Evolutionary conservation across 2,888 invertebrate genomes (phyloP), one percentile per base, ranked within the genome.

Genomic region (Drosophila rubida): DNA sequence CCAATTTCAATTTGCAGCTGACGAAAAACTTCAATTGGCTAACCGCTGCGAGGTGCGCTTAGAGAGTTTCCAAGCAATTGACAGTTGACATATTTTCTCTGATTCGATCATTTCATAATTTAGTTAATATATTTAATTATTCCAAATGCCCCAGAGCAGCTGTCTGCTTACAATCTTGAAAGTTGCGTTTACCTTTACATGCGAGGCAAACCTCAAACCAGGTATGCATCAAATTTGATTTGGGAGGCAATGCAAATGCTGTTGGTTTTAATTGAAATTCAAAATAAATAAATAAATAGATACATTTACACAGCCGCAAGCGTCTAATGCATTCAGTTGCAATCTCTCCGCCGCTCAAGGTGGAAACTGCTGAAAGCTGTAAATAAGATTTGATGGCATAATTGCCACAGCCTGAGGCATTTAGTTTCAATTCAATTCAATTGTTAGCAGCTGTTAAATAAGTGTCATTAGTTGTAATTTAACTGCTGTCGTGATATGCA

Each of bases 151-250:
- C 45, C 78, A 64, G 37, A 41, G 41, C 62, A 73, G 57, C 66
- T 70, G 68, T 53, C 22, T 25, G 44, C 27, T 14, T 11, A 45
- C 64, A 71, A 66, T 76, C 39, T 61, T 59, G 62, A 73, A 48
- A 77, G 75, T 71, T 77, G 69, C 77, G 79, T 70, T 63, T 76
- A 76, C 53, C 62, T 51, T 27, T 64, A 51, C 59, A 53, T 74
- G 19, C 48, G 19, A 22, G 45, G 39, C 6, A 50, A 13, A 25
- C 41, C 66, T 39, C 11, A n/a, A 6, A 27, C n/a, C 27, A 59
- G 1, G 5, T 51, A 54, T 23, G 53, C 23, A 37, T 55, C 27
- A 54, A 46, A 44, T 54, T 53, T 51, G 14, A 61, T 30, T 62
- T 61, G 19, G 9, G 42, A 13, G 41, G 45, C 23, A 37, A 35